These are phyloP conservation scores for Limnephilus lunatus DNA, from an alignment of 2,888 invertebrate genomes.

Conservation along the genomic window DNA sequence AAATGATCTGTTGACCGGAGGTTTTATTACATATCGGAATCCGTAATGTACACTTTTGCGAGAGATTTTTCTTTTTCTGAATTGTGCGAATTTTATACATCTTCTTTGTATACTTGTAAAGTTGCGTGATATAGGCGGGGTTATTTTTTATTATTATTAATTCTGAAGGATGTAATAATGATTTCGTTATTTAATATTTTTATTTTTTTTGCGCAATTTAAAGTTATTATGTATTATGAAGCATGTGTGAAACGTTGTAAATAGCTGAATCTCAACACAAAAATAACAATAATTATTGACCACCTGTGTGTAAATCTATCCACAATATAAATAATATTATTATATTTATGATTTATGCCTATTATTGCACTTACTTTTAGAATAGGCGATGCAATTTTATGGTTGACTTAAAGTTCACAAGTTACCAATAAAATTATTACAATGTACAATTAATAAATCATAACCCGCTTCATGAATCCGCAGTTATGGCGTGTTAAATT, in stretches of 20 bases:
- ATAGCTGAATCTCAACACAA: background rate
- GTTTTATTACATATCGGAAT: too few species aligned
- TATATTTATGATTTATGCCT: background rate
- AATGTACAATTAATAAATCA: constrained; percentile 17
- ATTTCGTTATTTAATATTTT: too few species aligned
- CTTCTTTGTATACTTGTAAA: too few species aligned
- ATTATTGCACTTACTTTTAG: constrained; percentile 13
- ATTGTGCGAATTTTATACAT: too few species aligned
- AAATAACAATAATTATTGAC: background rate
- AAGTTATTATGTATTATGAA: background rate
- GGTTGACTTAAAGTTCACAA: constrained; percentile 17
- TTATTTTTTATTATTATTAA: too few species aligned
- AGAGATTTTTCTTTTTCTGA: too few species aligned
- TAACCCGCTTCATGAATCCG: background rate
- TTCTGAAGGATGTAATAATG: too few species aligned
- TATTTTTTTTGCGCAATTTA: too few species aligned
- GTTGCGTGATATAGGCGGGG: too few species aligned
- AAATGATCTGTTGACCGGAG: too few species aligned
- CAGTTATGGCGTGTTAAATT: background rate
- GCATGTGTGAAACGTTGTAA: background rate
- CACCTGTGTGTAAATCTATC: background rate
- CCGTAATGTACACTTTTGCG: too few species aligned
- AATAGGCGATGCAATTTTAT: constrained; percentile 15
- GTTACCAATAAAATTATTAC: constrained; percentile 26
- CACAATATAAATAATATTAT: background rate